Percentiles rank a stretch among this genome's conserved stretches.
Conservation (phyloP, 2,888 invertebrate genomes). For the Eurytoma adleriae region DNA sequence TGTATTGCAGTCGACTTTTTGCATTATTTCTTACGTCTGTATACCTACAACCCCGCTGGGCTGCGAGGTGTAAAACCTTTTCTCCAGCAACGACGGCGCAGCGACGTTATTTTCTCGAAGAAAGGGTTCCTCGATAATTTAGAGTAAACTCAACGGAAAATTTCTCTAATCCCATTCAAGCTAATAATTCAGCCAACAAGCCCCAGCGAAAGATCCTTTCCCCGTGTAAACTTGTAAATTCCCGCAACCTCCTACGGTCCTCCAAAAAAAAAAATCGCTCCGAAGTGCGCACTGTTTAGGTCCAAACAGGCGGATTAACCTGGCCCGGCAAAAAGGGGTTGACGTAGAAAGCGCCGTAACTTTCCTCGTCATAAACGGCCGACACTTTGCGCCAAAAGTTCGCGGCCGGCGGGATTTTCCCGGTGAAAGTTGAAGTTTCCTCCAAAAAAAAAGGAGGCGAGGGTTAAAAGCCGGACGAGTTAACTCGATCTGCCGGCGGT, state of each 20-base stretch:
- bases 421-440: neutral
- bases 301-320: slow-evolving; percentile 28
- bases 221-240: neutral
- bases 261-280: neutral
- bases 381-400: slow-evolving; percentile 19
- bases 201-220: neutral
- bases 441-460: neutral
- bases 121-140: slow-evolving; percentile 14
- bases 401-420: slow-evolving; percentile 8
- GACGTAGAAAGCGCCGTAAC: slow-evolving; percentile 33
- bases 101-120: neutral
- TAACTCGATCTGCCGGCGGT: slow-evolving; percentile 25
- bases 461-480: slow-evolving; percentile 2
- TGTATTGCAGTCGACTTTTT: too few species aligned
- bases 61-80: too few species aligned
- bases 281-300: slow-evolving; percentile 23
- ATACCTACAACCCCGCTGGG: too few species aligned
- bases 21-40: too few species aligned
- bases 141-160: slow-evolving; percentile 9
- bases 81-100: neutral
- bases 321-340: slow-evolving; percentile 37
- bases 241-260: neutral
- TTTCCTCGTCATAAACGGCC: slow-evolving; percentile 50
- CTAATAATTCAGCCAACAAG: slow-evolving; percentile 34
- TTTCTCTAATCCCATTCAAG: slow-evolving; percentile 19